Percentiles rank a stretch among this genome's conserved stretches.
Conservation (phyloP, 2,888 invertebrate species). For the Epinotia nisella region DNA sequence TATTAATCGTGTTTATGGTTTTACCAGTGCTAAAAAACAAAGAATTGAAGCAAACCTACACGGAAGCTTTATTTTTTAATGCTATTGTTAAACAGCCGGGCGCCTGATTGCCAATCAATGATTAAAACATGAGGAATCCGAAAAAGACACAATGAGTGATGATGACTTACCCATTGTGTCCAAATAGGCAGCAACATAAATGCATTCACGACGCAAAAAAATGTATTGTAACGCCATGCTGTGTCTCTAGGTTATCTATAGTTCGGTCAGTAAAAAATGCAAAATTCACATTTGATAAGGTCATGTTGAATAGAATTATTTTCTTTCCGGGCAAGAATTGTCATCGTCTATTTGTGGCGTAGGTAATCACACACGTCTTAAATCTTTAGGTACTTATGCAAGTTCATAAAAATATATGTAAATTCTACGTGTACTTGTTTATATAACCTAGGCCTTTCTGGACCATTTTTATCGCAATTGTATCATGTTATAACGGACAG, state of each 20-base stretch:
- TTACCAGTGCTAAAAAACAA: constrained; percentile 51
- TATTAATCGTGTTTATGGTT: constrained; percentile 50
- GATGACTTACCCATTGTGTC: constrained; percentile 28
- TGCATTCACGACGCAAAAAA: constrained; percentile 15
- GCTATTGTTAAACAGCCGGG: constrained; percentile 47
- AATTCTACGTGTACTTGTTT: neutral
- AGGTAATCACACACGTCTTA: neutral
- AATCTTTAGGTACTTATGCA: neutral
- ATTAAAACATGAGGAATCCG: constrained; percentile 41
- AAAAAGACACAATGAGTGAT: constrained; percentile 40
- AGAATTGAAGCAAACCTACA: constrained; percentile 47
- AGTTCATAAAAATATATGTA: neutral
- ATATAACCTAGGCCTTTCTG: neutral
- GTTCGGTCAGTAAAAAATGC: constrained; percentile 30
- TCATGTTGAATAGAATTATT: constrained; percentile 22
- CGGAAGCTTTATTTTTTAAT: constrained; percentile 57
- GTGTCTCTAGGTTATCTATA: constrained; percentile 30
- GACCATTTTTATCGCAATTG: neutral
- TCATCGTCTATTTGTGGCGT: constrained; percentile 32
- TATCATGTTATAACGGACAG: neutral
- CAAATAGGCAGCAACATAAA: constrained; percentile 22
- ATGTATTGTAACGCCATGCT: constrained; percentile 5
- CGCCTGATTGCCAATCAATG: constrained; percentile 19
- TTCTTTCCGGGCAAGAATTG: constrained; percentile 30
- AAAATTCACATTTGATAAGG: constrained; percentile 39